These are phyloP conservation scores for Patella caerulea DNA, from an alignment of 2,888 invertebrate genomes.

Conservation along the genomic window DNA sequence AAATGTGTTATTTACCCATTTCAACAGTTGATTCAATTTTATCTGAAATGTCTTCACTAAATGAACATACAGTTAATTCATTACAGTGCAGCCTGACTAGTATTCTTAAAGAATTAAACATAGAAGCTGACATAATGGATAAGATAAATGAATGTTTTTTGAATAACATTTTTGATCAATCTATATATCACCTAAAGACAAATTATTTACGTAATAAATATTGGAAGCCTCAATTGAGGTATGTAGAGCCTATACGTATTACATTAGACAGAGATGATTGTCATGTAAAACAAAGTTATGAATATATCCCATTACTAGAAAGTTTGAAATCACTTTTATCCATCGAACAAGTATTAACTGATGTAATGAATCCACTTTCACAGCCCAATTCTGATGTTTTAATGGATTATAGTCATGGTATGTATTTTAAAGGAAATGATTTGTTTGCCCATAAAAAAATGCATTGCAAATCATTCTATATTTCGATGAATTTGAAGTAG, in stretches of 20 bases:
- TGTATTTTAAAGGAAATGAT: neutral
- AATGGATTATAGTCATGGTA: neutral
- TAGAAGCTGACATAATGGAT: neutral
- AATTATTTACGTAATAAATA: neutral
- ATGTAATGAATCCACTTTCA: neutral
- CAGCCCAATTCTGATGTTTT: neutral
- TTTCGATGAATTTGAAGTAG: conserved; percentile 26
- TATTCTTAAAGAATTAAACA: neutral
- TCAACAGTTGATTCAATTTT: neutral
- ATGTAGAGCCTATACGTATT: neutral
- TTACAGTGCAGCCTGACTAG: neutral
- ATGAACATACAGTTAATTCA: neutral
- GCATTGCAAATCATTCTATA: conserved; percentile 15
- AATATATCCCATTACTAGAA: neutral
- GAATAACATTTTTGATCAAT: neutral
- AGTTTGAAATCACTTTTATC: neutral
- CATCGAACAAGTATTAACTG: neutral
- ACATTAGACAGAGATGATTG: neutral
- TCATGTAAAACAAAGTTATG: neutral
- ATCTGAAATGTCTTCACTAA: neutral
- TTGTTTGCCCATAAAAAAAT: neutral
- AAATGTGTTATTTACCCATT: neutral
- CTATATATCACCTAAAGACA: neutral
- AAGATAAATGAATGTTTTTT: neutral
- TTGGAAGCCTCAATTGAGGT: neutral